phyloP scores from a whole-genome alignment of 2,113 vertebrate species.

The Gymnocephalus cernua region DNA sequence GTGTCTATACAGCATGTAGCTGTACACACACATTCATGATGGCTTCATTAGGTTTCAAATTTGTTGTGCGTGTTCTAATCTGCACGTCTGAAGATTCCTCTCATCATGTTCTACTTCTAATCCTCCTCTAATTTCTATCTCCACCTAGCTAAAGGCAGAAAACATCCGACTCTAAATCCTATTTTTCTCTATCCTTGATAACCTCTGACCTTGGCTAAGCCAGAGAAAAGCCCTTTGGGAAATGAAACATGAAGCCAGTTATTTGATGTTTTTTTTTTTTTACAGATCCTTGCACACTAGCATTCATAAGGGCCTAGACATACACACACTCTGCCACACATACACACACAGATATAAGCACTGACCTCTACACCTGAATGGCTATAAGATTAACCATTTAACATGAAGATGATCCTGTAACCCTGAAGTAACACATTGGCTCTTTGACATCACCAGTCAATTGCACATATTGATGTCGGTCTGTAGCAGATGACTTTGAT shows the following conservation, averaged over 20 bases:
- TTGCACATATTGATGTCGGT: slow-evolving; percentile 62
- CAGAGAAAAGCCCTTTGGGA: slow-evolving; percentile 66
- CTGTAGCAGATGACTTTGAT: slow-evolving; percentile 60
- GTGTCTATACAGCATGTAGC: background rate
- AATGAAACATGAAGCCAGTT: slow-evolving; percentile 70
- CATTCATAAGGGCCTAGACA: slow-evolving; percentile 31
- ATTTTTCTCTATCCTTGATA: slow-evolving; percentile 65
- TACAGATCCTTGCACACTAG: slow-evolving; percentile 59
- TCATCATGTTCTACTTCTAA: slow-evolving; percentile 35
- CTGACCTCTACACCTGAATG: slow-evolving; percentile 51
- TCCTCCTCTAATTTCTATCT: slow-evolving; percentile 55
- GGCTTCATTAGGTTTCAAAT: background rate
- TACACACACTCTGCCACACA: slow-evolving; percentile 16
- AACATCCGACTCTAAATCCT: slow-evolving; percentile 61
- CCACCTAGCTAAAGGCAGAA: slow-evolving; percentile 43
- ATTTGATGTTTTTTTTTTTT: slow-evolving; percentile 58
- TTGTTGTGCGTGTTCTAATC: slow-evolving; percentile 12
- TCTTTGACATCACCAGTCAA: slow-evolving; percentile 51
- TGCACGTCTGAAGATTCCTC: slow-evolving; percentile 18
- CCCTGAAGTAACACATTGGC: slow-evolving; percentile 52
- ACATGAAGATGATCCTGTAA: slow-evolving; percentile 55
- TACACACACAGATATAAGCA: slow-evolving; percentile 20
- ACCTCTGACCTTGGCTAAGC: slow-evolving; percentile 73
- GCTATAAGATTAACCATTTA: slow-evolving; percentile 50
- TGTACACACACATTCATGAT: background rate